Evolutionary conservation across 2,797 vertebrate species (phyloP).

Genomic region (Cygnus olor): DNA sequence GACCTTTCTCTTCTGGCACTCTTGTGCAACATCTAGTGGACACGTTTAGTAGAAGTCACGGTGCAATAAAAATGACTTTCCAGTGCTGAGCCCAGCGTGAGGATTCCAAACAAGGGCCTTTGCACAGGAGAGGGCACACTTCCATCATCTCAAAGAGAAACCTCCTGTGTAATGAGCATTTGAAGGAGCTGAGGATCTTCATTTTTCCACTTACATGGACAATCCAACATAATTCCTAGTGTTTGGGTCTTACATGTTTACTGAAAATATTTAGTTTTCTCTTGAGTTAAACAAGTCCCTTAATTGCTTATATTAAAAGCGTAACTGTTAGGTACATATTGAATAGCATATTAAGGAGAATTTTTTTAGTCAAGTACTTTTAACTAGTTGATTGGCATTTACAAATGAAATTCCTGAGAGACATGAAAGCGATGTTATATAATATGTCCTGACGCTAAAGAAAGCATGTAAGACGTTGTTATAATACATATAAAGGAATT

Average conservation of each 20-base stretch:
- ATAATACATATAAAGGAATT: background rate
- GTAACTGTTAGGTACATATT: background rate
- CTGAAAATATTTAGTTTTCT: background rate
- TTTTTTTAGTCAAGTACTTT: background rate
- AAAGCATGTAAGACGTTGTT: background rate
- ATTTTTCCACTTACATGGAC: background rate
- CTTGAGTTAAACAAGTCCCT: background rate
- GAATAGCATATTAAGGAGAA: background rate
- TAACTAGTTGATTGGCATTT: background rate
- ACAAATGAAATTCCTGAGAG: background rate
- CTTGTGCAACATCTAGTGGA: background rate
- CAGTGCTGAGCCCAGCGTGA: background rate
- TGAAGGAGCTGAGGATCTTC: background rate
- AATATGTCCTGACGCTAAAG: background rate
- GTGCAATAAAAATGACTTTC: constrained; percentile 34
- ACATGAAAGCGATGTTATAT: background rate
- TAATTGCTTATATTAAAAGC: background rate
- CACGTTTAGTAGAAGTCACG: constrained; percentile 36
- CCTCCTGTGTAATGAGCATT: background rate
- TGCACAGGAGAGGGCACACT: background rate
- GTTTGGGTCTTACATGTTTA: background rate
- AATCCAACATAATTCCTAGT: background rate
- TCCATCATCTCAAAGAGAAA: background rate
- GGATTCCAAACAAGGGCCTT: background rate
- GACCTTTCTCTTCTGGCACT: constrained; percentile 56